Evolutionary conservation across 92 coral and sea anemone genomes (phyloP), one percentile per base, ranked within the genome.

Genomic region (Siderastrea siderea): DNA sequence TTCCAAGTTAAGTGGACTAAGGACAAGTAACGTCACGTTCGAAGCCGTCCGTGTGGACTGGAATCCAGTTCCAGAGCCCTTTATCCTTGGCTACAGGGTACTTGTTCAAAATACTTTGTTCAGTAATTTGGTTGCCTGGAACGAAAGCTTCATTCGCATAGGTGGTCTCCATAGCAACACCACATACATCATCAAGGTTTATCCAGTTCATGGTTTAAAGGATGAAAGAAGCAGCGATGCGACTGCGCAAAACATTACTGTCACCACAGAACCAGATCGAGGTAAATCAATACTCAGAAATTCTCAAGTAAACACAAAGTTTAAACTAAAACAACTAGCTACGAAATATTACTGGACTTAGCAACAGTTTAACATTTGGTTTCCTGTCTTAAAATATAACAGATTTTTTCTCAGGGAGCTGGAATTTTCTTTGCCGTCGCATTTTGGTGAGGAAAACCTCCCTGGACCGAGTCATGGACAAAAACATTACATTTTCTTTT

Each of bases 101-200:
- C 62, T 45, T 1, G 86, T 69, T n/a, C 19, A 82, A 53, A 71
- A 69, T 1, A 68, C 44, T 3, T 44, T n/a, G 0, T 45, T 69
- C 17, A 58, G 16, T 11, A 3, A 54, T 3, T 48, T 53, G 14
- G 55, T 57, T 6, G 45, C 76, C 12, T 82, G 86, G 86, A 69
- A 82, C 66, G 9, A 11, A 14, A 58, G 17, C 68, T 58, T 17
- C 16, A 10, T 51, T 5, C 8, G 55, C 19, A 46, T 69, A 59
- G 43, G 12, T 5, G 78, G 78, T 68, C 86, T 82, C 77, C 86
- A 53, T 15, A 57, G 86, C n/a, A 82, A 82, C 58, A 53, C 86
- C 7, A 2, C 77, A 3, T 82, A 82, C 68, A 47, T 58, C 45
- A 71, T 82, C 8, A 6, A 11, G n/a, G 77, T 82, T 44, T 69